A percentile compares a stretch with the other conserved stretches of the same genome.
Conservation (phyloP, 2,113 vertebrate species). For the Grallaria varia region DNA sequence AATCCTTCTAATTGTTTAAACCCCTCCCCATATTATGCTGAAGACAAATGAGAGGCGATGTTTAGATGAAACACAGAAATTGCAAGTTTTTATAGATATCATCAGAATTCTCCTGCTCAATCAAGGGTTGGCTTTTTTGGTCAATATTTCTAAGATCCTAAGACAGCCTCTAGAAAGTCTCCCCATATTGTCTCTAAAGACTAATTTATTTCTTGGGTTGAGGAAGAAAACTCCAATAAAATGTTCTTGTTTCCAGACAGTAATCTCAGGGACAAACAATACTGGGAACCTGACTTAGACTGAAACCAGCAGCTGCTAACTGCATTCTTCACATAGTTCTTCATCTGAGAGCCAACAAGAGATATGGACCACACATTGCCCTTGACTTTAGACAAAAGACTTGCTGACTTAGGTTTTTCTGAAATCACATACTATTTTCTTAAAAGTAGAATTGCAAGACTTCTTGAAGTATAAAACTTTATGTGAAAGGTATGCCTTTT, state of each 20-base stretch:
- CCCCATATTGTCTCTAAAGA: neutral
- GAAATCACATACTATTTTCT: neutral
- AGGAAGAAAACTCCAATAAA: neutral
- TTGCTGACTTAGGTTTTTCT: neutral
- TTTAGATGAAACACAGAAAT: neutral
- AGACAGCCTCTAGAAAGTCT: neutral
- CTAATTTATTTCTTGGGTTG: neutral
- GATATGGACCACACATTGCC: neutral
- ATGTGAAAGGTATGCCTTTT: rapidly evolving
- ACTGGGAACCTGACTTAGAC: neutral
- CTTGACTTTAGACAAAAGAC: neutral
- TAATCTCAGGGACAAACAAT: neutral
- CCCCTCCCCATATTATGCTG: too few relatives aligned
- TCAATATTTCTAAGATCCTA: neutral
- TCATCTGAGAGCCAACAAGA: neutral
- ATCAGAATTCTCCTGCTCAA: neutral
- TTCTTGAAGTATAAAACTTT: neutral
- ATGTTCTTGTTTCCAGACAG: neutral
- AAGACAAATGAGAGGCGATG: neutral
- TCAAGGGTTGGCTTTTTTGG: neutral
- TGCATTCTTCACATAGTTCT: neutral
- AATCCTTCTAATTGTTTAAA: too few relatives aligned
- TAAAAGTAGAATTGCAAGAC: neutral
- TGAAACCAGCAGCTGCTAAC: neutral
- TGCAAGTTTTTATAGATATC: neutral